These are phyloP conservation scores for Ceratosolen fusciceps DNA, from an alignment of 1,140 invertebrate genomes.

Conservation along the genomic window DNA sequence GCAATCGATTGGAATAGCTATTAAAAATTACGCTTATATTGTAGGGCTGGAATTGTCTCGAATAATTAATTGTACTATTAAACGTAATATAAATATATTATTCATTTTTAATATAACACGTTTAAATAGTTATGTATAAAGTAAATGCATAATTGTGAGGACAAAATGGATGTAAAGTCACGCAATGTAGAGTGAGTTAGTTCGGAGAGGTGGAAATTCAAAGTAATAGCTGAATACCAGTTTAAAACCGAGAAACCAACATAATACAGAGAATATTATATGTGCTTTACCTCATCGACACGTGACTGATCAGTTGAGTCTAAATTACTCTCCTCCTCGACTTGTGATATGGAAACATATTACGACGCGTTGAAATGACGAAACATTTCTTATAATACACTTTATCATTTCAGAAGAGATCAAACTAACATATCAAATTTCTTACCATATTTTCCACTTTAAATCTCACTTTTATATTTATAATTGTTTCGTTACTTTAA, in stretches of 20 bases:
- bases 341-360: background rate
- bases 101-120: background rate
- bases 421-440: no score
- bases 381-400: background rate
- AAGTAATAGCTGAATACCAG: background rate
- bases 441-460: no score
- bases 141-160: background rate
- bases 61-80: no score
- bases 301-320: background rate
- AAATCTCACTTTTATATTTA: no score
- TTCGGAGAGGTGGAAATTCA: slow-evolving; percentile 8
- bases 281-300: slow-evolving; percentile 1
- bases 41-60: no score
- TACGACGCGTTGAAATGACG: background rate
- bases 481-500: no score
- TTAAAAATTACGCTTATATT: no score
- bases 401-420: background rate
- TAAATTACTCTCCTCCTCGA: background rate
- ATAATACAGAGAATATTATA: slow-evolving; percentile 3
- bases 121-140: background rate
- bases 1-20: no score
- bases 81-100: no score
- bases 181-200: background rate
- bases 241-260: background rate
- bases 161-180: background rate